Evolutionary conservation across 2,797 vertebrate genomes (phyloP).

Genomic region (Aphelocoma californica): DNA sequence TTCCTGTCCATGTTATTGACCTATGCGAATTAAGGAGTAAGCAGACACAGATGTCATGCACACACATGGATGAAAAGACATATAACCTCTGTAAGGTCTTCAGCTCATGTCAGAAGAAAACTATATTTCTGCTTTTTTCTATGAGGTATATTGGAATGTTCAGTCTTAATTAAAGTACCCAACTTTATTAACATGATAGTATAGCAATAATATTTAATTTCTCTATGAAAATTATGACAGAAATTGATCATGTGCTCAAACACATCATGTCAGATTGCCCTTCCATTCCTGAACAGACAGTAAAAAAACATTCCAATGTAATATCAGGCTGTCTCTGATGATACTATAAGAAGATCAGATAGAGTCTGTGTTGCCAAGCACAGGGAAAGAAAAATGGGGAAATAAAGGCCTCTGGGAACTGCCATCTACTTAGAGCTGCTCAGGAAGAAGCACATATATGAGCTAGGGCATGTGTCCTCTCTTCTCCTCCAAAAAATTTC

Average conservation of each 20-base stretch:
- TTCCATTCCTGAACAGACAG: background rate
- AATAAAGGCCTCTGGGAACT: background rate
- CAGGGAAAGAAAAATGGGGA: background rate
- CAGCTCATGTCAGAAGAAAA: background rate
- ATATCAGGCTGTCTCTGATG: background rate
- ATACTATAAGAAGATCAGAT: background rate
- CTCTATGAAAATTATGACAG: background rate
- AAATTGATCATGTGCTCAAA: background rate
- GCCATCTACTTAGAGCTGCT: background rate
- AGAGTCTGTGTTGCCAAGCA: background rate
- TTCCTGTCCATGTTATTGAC: background rate
- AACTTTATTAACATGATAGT: background rate
- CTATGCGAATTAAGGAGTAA: background rate
- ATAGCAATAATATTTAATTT: background rate
- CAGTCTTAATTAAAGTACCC: background rate
- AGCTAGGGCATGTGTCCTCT: background rate
- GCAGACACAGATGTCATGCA: background rate
- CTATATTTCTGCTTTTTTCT: background rate
- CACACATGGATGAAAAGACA: background rate
- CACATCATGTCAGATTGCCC: background rate
- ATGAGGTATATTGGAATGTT: background rate
- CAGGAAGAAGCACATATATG: background rate
- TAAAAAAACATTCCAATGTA: background rate
- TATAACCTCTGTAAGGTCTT: background rate
- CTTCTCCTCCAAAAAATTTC: background rate